These are phyloP conservation scores for Odobenus rosmarus DNA, from an alignment of 2,113 vertebrate species.

Conservation along the genomic window DNA sequence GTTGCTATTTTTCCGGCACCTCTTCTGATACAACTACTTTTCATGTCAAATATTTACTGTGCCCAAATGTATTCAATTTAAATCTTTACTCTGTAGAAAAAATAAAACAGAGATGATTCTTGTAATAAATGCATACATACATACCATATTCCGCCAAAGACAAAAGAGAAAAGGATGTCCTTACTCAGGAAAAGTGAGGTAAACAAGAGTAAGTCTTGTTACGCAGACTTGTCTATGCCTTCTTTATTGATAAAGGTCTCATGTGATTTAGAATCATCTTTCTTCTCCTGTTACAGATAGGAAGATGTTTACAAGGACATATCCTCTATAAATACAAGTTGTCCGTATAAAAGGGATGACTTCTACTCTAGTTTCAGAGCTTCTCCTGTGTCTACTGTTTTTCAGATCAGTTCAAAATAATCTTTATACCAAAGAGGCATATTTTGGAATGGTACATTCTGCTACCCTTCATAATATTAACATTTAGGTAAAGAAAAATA, in stretches of 20 bases:
- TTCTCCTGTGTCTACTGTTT: not conserved
- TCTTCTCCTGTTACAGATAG: not conserved
- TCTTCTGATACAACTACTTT: slow-evolving; percentile 78
- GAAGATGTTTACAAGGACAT: not conserved
- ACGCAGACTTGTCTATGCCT: not conserved
- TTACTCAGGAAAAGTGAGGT: not conserved
- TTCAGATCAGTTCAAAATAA: not conserved
- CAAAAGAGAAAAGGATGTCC: not conserved
- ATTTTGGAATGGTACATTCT: not conserved
- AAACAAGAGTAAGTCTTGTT: not conserved
- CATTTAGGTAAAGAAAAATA: not conserved
- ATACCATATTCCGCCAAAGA: not conserved
- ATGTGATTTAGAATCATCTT: not conserved
- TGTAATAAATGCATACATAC: slow-evolving; percentile 51
- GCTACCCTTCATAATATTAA: not conserved
- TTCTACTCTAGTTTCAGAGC: not conserved
- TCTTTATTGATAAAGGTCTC: not conserved
- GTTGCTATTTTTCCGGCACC: slow-evolving; percentile 77
- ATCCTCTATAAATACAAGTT: not conserved
- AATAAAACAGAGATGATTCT: slow-evolving; percentile 80
- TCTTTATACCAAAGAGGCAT: not conserved
- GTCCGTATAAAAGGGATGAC: not conserved
- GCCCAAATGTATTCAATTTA: slow-evolving; percentile 63
- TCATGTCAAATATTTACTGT: slow-evolving; percentile 76
- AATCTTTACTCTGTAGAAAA: slow-evolving; percentile 78